These are phyloP conservation scores for Nesidiocoris tenuis DNA, from an alignment of 2,888 invertebrate species.

Conservation along the genomic window DNA sequence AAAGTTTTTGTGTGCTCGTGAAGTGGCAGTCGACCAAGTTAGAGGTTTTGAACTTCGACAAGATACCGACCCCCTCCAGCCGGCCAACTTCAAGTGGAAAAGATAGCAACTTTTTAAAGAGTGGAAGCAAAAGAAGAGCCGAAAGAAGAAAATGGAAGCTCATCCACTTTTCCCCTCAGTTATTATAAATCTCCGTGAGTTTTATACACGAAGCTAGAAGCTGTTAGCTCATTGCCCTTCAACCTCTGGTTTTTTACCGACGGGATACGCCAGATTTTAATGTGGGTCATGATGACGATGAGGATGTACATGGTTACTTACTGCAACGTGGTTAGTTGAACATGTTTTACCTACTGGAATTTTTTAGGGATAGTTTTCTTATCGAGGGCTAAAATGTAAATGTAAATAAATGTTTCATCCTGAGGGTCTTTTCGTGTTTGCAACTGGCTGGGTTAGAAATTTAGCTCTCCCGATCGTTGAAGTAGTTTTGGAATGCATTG, in stretches of 20 bases:
- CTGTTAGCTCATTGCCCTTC: not conserved
- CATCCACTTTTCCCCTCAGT: not conserved
- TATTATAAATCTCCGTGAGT: not conserved
- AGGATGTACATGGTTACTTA: too few species aligned
- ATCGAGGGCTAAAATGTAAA: too few species aligned
- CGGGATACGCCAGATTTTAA: not conserved
- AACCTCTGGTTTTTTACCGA: not conserved
- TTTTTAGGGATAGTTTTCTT: too few species aligned
- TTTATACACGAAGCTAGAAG: not conserved
- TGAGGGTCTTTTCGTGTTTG: too few species aligned
- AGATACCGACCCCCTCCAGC: not conserved
- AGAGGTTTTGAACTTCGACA: not conserved
- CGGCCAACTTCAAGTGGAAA: not conserved
- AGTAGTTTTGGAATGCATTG: too few species aligned
- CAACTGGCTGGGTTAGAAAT: too few species aligned
- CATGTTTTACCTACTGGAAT: too few species aligned
- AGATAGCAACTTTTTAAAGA: not conserved
- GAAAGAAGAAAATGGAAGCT: not conserved
- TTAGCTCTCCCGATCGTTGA: too few species aligned
- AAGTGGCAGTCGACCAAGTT: not conserved
- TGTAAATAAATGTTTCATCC: too few species aligned
- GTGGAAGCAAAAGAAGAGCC: not conserved
- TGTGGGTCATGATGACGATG: too few species aligned
- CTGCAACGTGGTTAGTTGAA: too few species aligned
- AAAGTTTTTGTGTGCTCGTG: not conserved